Percentiles rank a stretch among this genome's conserved stretches.
Conservation (phyloP, 2,888 invertebrate species). For the Archips xylosteana region DNA sequence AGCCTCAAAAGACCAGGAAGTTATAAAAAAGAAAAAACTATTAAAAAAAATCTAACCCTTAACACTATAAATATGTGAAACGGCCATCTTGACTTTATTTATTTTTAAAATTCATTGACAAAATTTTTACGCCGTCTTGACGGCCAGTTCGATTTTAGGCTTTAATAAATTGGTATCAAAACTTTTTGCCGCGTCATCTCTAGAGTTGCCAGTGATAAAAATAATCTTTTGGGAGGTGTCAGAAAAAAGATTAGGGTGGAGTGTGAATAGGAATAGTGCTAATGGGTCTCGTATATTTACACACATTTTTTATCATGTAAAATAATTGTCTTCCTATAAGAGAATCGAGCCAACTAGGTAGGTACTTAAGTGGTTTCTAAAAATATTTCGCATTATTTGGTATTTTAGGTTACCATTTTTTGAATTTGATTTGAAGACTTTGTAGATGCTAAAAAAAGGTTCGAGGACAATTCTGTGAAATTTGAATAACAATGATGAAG, state of each 20-base stretch:
- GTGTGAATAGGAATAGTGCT: background rate
- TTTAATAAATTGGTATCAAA: slow-evolving; percentile 51
- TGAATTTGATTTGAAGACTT: no score
- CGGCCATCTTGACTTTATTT: slow-evolving; percentile 61
- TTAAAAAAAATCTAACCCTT: slow-evolving; percentile 70
- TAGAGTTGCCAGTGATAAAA: slow-evolving; percentile 25
- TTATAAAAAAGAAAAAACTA: slow-evolving; percentile 48
- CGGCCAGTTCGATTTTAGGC: slow-evolving; percentile 54
- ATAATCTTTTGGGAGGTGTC: slow-evolving; percentile 18
- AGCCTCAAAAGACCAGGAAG: slow-evolving; percentile 74
- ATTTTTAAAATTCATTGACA: slow-evolving; percentile 72
- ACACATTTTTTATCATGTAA: no score
- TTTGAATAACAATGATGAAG: no score
- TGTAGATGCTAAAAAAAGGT: no score
- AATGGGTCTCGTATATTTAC: background rate
- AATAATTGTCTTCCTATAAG: no score
- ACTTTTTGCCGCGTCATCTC: slow-evolving; percentile 40
- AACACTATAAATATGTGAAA: slow-evolving; percentile 64
- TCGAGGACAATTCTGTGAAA: no score
- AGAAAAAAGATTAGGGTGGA: slow-evolving; percentile 13
- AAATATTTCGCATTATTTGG: no score
- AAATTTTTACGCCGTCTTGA: slow-evolving; percentile 49
- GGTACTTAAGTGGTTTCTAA: no score
- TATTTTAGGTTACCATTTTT: no score
- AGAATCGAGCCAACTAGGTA: no score